phyloP scores from a whole-genome alignment of 2,797 vertebrate species.

The Bucorvus abyssinicus region DNA sequence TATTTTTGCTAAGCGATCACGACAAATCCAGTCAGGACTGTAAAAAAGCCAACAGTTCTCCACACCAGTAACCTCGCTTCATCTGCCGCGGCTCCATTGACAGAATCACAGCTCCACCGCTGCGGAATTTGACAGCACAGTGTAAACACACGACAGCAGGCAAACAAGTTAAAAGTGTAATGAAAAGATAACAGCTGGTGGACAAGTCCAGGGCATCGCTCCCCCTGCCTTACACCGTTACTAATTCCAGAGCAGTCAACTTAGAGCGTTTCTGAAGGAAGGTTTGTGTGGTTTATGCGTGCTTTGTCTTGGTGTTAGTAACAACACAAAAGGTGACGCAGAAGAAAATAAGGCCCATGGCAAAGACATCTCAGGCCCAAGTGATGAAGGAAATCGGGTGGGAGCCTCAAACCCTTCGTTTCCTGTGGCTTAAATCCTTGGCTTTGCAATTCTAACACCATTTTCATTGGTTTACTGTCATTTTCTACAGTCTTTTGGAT shows the following conservation, averaged over 20 bases:
- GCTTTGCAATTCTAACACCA: not conserved
- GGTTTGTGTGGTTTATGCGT: rapidly evolving
- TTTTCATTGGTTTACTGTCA: not conserved
- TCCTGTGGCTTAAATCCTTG: not conserved
- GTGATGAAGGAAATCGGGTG: not conserved
- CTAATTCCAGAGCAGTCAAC: not conserved
- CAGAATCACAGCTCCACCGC: not conserved
- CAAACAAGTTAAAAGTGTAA: not conserved
- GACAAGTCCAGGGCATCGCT: not conserved
- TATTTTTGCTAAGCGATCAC: conserved; percentile 38
- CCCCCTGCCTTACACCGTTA: not conserved
- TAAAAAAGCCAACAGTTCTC: conserved; percentile 63
- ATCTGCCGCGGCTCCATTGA: not conserved
- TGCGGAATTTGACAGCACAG: not conserved
- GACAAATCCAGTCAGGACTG: conserved; percentile 53
- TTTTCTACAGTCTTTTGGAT: not conserved
- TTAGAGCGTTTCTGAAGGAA: rapidly evolving
- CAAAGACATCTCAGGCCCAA: not conserved
- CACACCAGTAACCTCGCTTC: not conserved
- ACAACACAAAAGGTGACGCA: not conserved
- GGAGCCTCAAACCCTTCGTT: not conserved
- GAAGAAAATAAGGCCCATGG: not conserved
- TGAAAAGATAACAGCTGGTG: not conserved
- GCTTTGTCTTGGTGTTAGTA: not conserved
- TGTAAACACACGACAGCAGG: conserved; percentile 1